Base-by-base conservation (phyloP, 30 jellyfish, hydroid and myxozoan genomes). In the Catostylus mosaicus region DNA sequence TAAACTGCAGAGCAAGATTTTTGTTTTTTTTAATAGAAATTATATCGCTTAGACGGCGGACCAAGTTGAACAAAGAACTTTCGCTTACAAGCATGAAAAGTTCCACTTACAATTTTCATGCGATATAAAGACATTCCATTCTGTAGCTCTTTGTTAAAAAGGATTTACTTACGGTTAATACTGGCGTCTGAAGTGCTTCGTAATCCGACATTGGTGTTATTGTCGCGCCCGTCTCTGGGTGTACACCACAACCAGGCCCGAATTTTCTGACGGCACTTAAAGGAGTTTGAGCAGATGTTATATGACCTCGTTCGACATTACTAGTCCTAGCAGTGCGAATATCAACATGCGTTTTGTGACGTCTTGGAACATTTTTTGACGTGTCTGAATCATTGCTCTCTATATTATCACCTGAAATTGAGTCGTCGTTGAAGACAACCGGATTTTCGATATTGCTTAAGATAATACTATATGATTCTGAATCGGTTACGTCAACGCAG, bases 131-230 rank as follows among this genome's bases (percentile, higher is more conserved):
- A 70, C 23, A 12, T 12, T 67, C 66, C 31, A 67, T 22, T 67
- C 71, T 1, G 32, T 9, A 59, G 12, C 80, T 10, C 22, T 14
- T n/a, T n/a, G n/a, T n/a, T n/a, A n/a, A n/a, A n/a, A n/a, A n/a
- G n/a, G n/a, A n/a, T n/a, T 27, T 43, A 73, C 96, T 52, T 80
- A 92, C 98, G 85, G 78, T 59, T 35, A 92, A 80, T 5, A 37
- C 90, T 12, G 98, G 98, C 27, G 98, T 92, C 22, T 84, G 80
- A 46, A 86, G 34, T 3, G 89, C 68, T 1, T 94, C 84, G 45
- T 71, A 92, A 47, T 92, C 97, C 0, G 98, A 87, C 98, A 92
- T 86, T 9, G 98, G 98, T 32, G 98, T 92, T 6, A 92, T 74
- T 1, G 80, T 38, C 16, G 18, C 81, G 22, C 89, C 89, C 0